A percentile compares a stretch with the other conserved stretches of the same genome.
Conservation (phyloP, 2,888 invertebrate genomes). For the Caenorhabditis uteleia region DNA sequence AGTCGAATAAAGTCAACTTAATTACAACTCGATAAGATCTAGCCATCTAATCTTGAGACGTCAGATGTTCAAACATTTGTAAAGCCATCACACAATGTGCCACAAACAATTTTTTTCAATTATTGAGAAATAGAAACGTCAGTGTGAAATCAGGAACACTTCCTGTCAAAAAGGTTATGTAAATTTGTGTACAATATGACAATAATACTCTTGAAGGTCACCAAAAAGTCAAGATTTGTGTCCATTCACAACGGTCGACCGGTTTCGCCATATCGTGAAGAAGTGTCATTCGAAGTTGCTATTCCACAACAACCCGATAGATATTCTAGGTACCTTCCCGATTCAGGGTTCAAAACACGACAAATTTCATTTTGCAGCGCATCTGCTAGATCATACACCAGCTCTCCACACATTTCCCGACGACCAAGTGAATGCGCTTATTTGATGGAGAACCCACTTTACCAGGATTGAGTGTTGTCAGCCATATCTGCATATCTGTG, state of each 20-base stretch:
- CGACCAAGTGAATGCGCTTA: constrained; percentile 50
- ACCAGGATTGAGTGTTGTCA: constrained; percentile 43
- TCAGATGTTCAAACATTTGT: too few relatives aligned
- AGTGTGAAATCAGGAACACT: constrained; percentile 31
- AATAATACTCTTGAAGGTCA: constrained; percentile 40
- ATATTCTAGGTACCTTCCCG: constrained; percentile 29
- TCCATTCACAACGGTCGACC: constrained; percentile 67
- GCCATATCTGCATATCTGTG: too few relatives aligned
- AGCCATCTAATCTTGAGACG: too few relatives aligned
- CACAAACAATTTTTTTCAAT: too few relatives aligned
- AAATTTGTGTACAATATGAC: neutral
- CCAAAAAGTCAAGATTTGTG: constrained; percentile 62
- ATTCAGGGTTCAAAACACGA: neutral
- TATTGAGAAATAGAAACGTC: constrained; percentile 35
- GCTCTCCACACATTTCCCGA: constrained; percentile 38
- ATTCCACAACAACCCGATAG: constrained; percentile 46
- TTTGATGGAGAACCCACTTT: constrained; percentile 54
- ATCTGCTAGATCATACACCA: constrained; percentile 35
- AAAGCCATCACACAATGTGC: too few relatives aligned
- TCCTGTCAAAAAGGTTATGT: constrained; percentile 58
- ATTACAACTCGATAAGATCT: too few relatives aligned
- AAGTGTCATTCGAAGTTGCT: constrained; percentile 60
- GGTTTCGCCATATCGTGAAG: constrained; percentile 63
- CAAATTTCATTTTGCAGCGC: constrained; percentile 25
- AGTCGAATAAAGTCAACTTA: too few relatives aligned